A percentile compares a stretch with the other conserved stretches of the same genome.
phyloP scores from a whole-genome alignment of 2,797 vertebrate genomes.

The Xenentodon cancila region DNA sequence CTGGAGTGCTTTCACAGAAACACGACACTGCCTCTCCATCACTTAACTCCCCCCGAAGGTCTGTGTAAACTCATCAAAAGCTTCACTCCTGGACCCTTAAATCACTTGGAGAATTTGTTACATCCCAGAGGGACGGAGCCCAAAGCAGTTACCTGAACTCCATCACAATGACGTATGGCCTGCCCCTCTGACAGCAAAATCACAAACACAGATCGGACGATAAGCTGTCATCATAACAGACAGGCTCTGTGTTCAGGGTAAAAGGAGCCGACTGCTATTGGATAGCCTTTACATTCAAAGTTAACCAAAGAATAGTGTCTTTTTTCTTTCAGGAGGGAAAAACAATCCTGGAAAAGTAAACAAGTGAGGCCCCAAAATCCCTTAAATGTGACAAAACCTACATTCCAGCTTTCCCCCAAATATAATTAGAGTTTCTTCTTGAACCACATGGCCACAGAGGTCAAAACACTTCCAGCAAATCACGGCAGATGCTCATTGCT shows the following conservation, averaged over 20 bases:
- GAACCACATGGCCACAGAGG: conserved; percentile 20
- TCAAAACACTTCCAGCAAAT: conserved; percentile 30
- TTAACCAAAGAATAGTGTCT: no score
- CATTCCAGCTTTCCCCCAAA: conserved; percentile 42
- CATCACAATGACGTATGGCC: conserved; percentile 31
- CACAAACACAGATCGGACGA: conserved; percentile 41
- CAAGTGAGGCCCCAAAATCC: conserved; percentile 7
- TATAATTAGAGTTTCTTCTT: conserved; percentile 44
- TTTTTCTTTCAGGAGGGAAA: background rate
- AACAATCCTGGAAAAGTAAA: conserved; percentile 15
- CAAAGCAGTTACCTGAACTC: conserved; percentile 33
- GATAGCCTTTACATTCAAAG: no score
- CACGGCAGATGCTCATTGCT: conserved; percentile 16
- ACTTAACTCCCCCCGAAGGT: conserved; percentile 22
- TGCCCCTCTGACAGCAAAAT: conserved; percentile 29
- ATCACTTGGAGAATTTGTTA: conserved; percentile 30
- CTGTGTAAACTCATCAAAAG: conserved; percentile 47
- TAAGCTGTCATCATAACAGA: conserved; percentile 4
- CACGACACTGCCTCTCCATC: conserved; percentile 58
- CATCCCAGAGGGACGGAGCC: conserved; percentile 34
- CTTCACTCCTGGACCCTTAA: conserved; percentile 28
- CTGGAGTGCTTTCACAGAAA: conserved; percentile 75
- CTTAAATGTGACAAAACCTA: conserved; percentile 39
- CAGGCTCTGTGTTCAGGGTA: background rate
- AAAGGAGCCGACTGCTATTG: background rate